Evolutionary conservation across 2,797 vertebrate species (phyloP), one percentile per base, ranked within the genome.

Genomic region (Chelon auratus): DNA sequence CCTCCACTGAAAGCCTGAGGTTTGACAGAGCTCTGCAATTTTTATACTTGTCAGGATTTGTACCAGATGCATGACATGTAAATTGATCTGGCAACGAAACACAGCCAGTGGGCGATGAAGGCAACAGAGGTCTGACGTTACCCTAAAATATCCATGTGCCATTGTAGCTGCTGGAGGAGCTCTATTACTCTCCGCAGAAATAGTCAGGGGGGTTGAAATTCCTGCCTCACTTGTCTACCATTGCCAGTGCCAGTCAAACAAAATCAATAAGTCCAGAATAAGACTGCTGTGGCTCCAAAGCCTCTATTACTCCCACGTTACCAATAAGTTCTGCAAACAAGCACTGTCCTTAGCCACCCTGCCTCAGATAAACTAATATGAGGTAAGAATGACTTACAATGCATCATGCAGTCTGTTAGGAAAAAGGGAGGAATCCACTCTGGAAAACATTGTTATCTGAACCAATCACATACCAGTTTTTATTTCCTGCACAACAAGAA

Each of bases 11-110:
- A 84, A 91, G 89, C 90, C 84, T 85, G 86, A 82, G 87, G 84
- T 91, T 83, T 88, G 81, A 89, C 80, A 69, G 85, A 84, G 76
- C 80, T 66, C 63, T 80, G 79, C 76, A 78, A 84, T 84, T 83
- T 92, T 89, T 90, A 89, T 81, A 84, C 87, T 90, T 87, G 90
- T 92, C 91, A 91, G 78, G 91, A 82, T 85, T 81, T 78, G 73
- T 87, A 85, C 68, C 76, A 82, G 75, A 88, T 90, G 79, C 83
- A 81, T 85, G 79, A 86, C 87, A 92, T 93, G 90, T 89, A 93
- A 93, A 93, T 81, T 74, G 82, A 81, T 82, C 85, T 88, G 90
- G 88, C 91, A 91, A 86, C 73, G 78, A 78, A 87, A 89, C 82
- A 73, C 85, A 80, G 84, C 85, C 76, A 43, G 39, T 81, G 72